These are phyloP conservation scores for Suricata suricatta DNA, from an alignment of 2,113 vertebrate species.

Conservation along the genomic window DNA sequence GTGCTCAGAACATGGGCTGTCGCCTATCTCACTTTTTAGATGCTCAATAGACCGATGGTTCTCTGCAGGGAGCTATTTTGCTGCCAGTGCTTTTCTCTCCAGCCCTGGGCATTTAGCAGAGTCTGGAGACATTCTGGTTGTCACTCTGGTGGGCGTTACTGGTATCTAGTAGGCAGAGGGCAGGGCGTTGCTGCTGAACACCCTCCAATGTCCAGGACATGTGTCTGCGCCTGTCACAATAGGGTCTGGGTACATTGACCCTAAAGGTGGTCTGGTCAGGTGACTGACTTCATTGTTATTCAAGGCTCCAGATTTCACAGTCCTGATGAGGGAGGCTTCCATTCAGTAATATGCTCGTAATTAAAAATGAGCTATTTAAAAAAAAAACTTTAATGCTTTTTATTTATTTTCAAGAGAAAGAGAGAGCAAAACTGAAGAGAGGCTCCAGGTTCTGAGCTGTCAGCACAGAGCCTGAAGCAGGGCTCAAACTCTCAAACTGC, in stretches of 20 bases:
- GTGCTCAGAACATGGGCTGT: neutral
- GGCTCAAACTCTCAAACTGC: no score
- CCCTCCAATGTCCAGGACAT: neutral
- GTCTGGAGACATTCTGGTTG: neutral
- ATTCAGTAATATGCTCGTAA: neutral
- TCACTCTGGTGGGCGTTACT: neutral
- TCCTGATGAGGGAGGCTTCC: neutral
- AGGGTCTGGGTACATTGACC: neutral
- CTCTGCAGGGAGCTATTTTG: neutral
- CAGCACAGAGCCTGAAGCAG: no score
- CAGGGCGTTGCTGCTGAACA: neutral
- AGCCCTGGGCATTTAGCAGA: neutral
- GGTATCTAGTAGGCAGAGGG: neutral
- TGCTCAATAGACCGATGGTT: neutral
- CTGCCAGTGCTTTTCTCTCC: neutral
- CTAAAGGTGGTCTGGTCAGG: neutral
- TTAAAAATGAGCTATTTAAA: neutral
- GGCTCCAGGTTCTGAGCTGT: no score
- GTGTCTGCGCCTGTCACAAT: neutral
- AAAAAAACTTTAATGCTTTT: no score
- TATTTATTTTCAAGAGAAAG: no score
- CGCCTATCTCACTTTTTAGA: neutral
- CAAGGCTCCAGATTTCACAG: neutral
- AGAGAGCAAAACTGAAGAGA: no score
- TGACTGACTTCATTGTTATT: neutral